These are phyloP conservation scores for Boloria euphrosyne DNA, from an alignment of 2,888 invertebrate genomes.

Conservation along the genomic window DNA sequence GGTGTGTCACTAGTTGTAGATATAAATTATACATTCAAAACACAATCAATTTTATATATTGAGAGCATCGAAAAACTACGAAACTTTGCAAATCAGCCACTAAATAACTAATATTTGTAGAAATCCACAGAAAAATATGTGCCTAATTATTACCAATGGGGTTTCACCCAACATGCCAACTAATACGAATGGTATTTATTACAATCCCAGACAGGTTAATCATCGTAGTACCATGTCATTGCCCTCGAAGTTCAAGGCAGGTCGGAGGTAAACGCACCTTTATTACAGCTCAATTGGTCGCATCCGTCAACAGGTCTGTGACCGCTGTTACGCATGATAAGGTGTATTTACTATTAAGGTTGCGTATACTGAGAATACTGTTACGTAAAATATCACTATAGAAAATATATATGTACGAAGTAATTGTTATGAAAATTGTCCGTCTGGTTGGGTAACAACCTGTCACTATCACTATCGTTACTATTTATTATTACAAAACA, in stretches of 20 bases:
- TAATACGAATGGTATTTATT: slow-evolving; percentile 27
- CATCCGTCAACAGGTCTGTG: slow-evolving; percentile 62
- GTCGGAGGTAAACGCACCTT: slow-evolving; percentile 73
- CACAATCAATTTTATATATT: no score
- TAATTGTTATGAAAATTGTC: no score
- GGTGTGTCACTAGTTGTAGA: no score
- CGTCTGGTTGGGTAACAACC: no score
- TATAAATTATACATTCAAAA: no score
- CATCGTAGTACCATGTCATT: slow-evolving; percentile 36
- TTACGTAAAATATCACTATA: neutral
- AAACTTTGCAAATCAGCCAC: no score
- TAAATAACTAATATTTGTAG: no score
- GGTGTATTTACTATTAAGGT: slow-evolving; percentile 47
- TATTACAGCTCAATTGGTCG: slow-evolving; percentile 66
- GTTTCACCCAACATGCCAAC: slow-evolving; percentile 2
- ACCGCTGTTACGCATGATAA: slow-evolving; percentile 39
- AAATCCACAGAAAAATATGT: no score
- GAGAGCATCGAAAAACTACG: no score
- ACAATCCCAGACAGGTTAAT: slow-evolving; percentile 36
- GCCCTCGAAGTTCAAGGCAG: slow-evolving; percentile 69
- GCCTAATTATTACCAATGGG: neutral
- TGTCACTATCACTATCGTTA: no score
- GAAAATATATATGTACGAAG: neutral
- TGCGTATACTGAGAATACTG: slow-evolving; percentile 19
- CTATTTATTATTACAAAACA: no score